Conservation (phyloP, 35 echinoderm and acorn worm species). For the Eucidaris tribuloides region DNA sequence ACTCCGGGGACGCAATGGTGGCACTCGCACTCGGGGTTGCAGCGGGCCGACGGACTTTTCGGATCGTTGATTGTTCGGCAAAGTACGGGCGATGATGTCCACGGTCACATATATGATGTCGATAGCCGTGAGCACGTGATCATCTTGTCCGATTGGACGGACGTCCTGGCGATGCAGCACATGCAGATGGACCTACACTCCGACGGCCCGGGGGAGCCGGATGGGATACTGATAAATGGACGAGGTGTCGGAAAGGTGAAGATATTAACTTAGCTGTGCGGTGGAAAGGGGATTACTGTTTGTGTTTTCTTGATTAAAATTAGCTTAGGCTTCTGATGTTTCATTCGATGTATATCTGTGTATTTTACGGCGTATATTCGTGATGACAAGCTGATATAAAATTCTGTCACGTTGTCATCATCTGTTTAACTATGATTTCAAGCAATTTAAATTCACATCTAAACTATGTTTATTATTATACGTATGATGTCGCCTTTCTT, state of each 20-base stretch:
- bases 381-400: no score
- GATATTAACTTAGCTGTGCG: no score
- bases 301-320: no score
- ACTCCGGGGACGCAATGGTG: constrained; percentile 74
- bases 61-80: constrained; percentile 61
- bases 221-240: constrained; percentile 18
- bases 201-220: neutral
- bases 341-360: no score
- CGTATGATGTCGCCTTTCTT: no score
- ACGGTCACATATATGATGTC: constrained; percentile 41
- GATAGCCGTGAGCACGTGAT: constrained; percentile 62
- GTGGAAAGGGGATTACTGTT: no score
- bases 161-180: constrained; percentile 4
- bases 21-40: constrained; percentile 73
- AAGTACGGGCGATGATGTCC: neutral
- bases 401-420: no score
- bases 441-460: no score
- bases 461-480: no score
- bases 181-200: constrained; percentile 3
- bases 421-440: no score
- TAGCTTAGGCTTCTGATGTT: no score
- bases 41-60: constrained; percentile 64
- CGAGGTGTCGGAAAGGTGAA: neutral
- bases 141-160: constrained; percentile 56
- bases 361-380: no score